A percentile compares a stretch with the other conserved stretches of the same genome.
Evolutionary conservation across 2,113 vertebrate species (phyloP).

Genomic region (Cyanoderma ruficeps): DNA sequence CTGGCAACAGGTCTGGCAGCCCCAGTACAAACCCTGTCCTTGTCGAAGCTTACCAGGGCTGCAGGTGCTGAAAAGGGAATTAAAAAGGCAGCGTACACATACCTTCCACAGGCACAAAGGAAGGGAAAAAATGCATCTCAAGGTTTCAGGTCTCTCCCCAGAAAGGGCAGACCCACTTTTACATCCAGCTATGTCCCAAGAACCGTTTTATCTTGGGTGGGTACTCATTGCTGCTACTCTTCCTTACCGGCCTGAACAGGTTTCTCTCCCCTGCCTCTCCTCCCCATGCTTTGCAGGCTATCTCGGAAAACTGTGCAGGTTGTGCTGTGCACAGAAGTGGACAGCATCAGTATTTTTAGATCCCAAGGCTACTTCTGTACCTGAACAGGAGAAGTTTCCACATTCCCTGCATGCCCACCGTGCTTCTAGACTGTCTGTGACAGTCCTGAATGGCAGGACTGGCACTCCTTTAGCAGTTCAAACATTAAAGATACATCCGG

Average conservation of each 20-base stretch:
- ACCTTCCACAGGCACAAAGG: not conserved
- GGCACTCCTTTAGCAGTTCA: not conserved
- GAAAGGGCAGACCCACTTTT: not conserved
- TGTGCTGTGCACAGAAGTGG: not conserved
- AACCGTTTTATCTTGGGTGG: not conserved
- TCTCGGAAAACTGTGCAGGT: not conserved
- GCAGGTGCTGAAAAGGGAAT: too few species aligned
- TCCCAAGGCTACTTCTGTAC: not conserved
- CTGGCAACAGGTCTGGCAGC: not conserved
- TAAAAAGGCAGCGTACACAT: not conserved
- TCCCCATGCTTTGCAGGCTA: not conserved
- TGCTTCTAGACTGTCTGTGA: not conserved
- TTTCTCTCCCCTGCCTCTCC: not conserved
- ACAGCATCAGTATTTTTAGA: not conserved
- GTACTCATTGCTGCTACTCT: not conserved
- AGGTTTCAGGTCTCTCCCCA: not conserved
- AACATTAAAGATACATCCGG: not conserved
- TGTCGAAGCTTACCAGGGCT: rapidly evolving
- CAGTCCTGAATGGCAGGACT: not conserved
- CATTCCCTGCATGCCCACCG: rapidly evolving
- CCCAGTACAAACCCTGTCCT: not conserved
- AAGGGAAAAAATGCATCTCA: rapidly evolving
- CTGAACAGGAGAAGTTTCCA: not conserved
- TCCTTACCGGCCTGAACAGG: not conserved
- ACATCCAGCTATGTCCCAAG: not conserved